Evolutionary conservation across 2,113 vertebrate genomes (phyloP).

Genomic region (Larimichthys crocea): DNA sequence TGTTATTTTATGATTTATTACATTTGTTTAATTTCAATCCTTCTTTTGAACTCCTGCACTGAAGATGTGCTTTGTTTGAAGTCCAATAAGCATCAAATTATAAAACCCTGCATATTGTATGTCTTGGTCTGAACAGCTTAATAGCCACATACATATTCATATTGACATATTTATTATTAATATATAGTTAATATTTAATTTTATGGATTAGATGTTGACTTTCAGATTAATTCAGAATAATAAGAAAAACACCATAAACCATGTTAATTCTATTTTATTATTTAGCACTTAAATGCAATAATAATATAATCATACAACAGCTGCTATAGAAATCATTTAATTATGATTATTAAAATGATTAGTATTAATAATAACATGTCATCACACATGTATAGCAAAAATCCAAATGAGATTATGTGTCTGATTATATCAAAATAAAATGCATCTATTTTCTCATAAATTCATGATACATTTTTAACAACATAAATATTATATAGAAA

Average conservation of each 20-base stretch:
- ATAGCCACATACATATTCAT: not conserved
- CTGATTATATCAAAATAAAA: not conserved
- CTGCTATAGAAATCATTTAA: not conserved
- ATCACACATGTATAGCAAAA: not conserved
- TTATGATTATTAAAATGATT: not conserved
- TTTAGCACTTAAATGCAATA: slow-evolving; percentile 2
- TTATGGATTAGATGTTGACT: not conserved
- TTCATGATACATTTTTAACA: not conserved
- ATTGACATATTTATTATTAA: not conserved
- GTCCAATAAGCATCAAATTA: not conserved
- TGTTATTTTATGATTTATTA: not conserved
- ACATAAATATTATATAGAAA: not conserved
- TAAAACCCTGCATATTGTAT: not conserved
- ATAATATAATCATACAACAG: not conserved
- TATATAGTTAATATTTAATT: not conserved
- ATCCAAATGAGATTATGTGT: not conserved
- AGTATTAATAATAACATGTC: not conserved
- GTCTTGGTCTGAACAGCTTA: not conserved
- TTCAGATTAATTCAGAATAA: not conserved
- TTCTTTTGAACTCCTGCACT: not conserved
- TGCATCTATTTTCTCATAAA: not conserved
- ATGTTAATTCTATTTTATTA: slow-evolving; percentile 3
- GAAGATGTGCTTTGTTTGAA: not conserved
- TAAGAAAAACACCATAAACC: not conserved
- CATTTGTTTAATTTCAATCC: not conserved